These are phyloP conservation scores for Rotaria magnacalcarata DNA, from an alignment of 2,888 invertebrate species.

Conservation along the genomic window DNA sequence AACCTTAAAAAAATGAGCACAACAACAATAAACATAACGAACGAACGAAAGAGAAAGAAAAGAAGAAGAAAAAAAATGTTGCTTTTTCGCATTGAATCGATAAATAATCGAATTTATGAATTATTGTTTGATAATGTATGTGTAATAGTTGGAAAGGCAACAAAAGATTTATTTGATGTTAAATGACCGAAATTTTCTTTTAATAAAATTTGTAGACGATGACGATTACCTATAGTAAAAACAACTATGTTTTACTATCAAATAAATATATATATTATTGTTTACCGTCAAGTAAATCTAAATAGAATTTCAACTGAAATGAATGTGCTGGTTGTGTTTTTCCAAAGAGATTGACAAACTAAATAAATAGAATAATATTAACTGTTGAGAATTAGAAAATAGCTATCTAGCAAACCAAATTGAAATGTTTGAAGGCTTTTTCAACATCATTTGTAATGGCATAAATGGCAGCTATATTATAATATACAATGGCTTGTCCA, in stretches of 20 bases:
- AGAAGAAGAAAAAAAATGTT: not conserved
- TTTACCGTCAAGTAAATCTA: constrained; percentile 43
- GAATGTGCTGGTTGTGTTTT: constrained; percentile 46
- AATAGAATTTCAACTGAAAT: constrained; percentile 44
- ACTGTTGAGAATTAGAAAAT: not conserved
- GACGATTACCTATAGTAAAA: constrained; percentile 38
- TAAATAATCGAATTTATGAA: not conserved
- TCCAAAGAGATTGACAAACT: constrained; percentile 44
- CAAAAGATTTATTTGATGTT: constrained; percentile 51
- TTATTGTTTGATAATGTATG: not conserved
- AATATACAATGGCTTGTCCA: constrained; percentile 70
- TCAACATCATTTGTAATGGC: constrained; percentile 72
- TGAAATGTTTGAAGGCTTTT: constrained; percentile 60
- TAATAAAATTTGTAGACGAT: constrained; percentile 44
- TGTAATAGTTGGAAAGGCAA: not conserved
- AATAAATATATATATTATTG: not conserved
- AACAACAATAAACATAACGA: constrained; percentile 31
- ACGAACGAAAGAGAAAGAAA: not conserved
- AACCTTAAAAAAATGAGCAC: constrained; percentile 3
- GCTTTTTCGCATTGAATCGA: not conserved
- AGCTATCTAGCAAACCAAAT: not conserved
- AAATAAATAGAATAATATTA: not conserved
- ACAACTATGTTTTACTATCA: not conserved
- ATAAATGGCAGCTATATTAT: constrained; percentile 74
- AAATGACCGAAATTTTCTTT: constrained; percentile 64